These are phyloP conservation scores for Caenorhabditis zanzibari DNA, from an alignment of 2,888 invertebrate genomes.

Conservation along the genomic window DNA sequence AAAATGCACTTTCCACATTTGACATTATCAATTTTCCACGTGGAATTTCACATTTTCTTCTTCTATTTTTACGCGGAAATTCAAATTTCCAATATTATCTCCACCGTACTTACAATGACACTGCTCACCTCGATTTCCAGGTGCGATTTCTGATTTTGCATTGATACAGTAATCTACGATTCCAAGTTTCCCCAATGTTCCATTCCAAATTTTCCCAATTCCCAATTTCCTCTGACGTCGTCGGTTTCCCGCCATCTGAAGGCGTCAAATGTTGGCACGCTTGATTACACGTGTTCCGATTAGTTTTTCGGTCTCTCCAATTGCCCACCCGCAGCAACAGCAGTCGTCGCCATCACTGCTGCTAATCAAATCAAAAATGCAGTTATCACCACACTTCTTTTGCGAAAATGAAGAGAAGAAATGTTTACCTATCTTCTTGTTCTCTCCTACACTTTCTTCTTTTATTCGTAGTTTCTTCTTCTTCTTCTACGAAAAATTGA, in stretches of 20 bases:
- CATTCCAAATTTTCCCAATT: background rate
- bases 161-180: too few species aligned
- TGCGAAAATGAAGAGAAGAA: background rate
- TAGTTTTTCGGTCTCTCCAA: background rate
- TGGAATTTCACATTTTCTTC: background rate
- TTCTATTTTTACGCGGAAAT: background rate
- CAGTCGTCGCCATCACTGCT: background rate
- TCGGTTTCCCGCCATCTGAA: background rate
- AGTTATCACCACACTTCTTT: constrained; percentile 28
- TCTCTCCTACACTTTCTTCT: constrained; percentile 24
- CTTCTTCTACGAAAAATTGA: too few species aligned
- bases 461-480: background rate
- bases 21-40: background rate
- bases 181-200: background rate
- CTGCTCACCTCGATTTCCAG: too few species aligned
- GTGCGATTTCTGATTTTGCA: too few species aligned
- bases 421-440: constrained; percentile 50
- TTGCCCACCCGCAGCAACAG: constrained; percentile 34
- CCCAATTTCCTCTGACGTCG: background rate
- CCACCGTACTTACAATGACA: too few species aligned
- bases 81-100: background rate
- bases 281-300: constrained; percentile 52
- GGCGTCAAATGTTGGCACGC: constrained; percentile 24
- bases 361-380: constrained; percentile 58
- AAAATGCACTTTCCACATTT: background rate